Base-by-base conservation (phyloP, 2,797 vertebrate genomes). In the Spatula clypeata region DNA sequence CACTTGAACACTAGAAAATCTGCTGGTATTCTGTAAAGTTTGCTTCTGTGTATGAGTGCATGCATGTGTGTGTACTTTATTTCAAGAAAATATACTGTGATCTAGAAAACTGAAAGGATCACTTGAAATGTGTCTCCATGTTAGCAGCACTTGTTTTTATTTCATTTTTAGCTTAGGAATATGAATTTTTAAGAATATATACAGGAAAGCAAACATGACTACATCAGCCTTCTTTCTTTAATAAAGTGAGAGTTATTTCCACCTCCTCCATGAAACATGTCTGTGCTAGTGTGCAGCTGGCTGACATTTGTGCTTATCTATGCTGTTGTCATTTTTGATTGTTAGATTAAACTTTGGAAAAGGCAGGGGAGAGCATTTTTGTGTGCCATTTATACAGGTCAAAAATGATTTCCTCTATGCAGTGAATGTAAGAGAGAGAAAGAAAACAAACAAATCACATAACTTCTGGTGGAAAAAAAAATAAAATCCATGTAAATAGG, bases 271-370 rank as follows among this genome's bases (percentile, higher is more conserved):
- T 32, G 79, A 93, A 94, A 90, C 76, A 66, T 55, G 75, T 81
- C 90, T 77, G 64, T 87, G 85, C 93, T 94, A 83, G 81, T 45
- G 64, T 21, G 18, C 80, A 96, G 91, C 92, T 97, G 93, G 93
- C 80, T 96, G 93, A 87, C 86, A 94, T 97, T 97, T 95, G 27
- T 77, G 55, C 66, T 92, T 84, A 82, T 94, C 87, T 90, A 70
- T 86, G 55, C 85, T 93, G 65, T 86, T 95, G 88, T 85, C 91
- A 66, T 91, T 94, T 92, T 71, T 93, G 91, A 96, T 73, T 96
- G 79, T 90, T 82, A 77, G 87, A 96, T 94, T 95, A 94, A 96
- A 94, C 60, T 94, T 96, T 90, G 76, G 84, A 96, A 97, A 97
- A 93, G 51, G 32, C 3, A 13, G 32, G 34, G 29, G 42, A 86